Percentiles rank a stretch among this genome's conserved stretches.
These are phyloP conservation scores for Spilosoma lubricipeda DNA, from an alignment of 2,888 invertebrate species.

Conservation along the genomic window DNA sequence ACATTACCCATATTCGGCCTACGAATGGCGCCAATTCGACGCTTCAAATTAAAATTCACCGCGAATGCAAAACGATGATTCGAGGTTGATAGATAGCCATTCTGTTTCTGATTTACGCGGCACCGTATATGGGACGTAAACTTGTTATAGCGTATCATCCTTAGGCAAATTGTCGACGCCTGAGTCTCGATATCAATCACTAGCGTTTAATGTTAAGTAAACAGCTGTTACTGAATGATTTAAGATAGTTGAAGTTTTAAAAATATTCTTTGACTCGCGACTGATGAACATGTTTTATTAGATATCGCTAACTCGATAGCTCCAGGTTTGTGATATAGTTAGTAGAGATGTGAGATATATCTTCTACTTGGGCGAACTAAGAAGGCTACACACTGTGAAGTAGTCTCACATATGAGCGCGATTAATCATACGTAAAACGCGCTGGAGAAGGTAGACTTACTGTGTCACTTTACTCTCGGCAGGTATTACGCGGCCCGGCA, in stretches of 20 bases:
- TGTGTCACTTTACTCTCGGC: constrained; percentile 70
- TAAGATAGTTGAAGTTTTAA: constrained; percentile 21
- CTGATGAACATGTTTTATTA: neutral
- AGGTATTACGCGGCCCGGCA: constrained; percentile 78
- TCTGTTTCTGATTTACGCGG: constrained; percentile 76
- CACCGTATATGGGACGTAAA: constrained; percentile 66
- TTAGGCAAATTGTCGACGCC: constrained; percentile 48
- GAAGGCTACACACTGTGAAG: constrained; percentile 47
- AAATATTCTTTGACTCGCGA: neutral
- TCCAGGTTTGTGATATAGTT: constrained; percentile 46
- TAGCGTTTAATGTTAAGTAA: constrained; percentile 44
- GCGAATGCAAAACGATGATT: constrained; percentile 79
- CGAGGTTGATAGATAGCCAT: constrained; percentile 77
- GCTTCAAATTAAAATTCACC: constrained; percentile 82
- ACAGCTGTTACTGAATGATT: constrained; percentile 28
- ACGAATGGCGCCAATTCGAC: constrained; percentile 84
- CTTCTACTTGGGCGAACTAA: constrained; percentile 62
- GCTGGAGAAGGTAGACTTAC: constrained; percentile 67
- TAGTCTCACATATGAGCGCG: constrained; percentile 46
- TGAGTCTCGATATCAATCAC: constrained; percentile 51
- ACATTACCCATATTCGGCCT: constrained; percentile 84
- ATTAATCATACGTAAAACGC: constrained; percentile 62
- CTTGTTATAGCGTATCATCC: constrained; percentile 55
- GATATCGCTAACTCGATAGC: constrained; percentile 29
- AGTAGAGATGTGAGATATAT: constrained; percentile 49